These are phyloP conservation scores for Mechanitis messenoides DNA, from an alignment of 2,888 invertebrate species.

Conservation along the genomic window DNA sequence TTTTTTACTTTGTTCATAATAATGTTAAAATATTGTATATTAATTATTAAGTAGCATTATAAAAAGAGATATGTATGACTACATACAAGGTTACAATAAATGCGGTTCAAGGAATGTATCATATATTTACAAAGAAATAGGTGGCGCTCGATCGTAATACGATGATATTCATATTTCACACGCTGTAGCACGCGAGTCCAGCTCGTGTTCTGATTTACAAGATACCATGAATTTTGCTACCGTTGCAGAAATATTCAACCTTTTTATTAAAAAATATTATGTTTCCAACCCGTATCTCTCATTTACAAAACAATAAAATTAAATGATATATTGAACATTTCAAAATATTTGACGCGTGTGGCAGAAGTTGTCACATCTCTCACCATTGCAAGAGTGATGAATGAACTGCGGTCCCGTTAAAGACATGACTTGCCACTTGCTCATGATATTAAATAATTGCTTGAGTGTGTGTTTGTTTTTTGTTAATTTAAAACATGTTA, in stretches of 20 bases:
- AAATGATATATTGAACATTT: constrained; percentile 45
- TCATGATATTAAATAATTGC: constrained; percentile 3
- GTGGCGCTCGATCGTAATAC: constrained; percentile 45
- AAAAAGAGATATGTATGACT: too few relatives aligned
- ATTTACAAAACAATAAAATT: constrained; percentile 30
- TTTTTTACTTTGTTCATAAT: too few relatives aligned
- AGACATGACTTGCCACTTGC: constrained; percentile 56
- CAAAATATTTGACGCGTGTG: constrained; percentile 48
- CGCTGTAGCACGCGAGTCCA: constrained; percentile 58
- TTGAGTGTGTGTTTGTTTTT: background rate
- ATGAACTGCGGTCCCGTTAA: constrained; percentile 50
- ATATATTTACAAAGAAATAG: constrained; percentile 23
- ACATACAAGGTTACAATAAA: constrained; percentile 11
- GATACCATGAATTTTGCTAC: constrained; percentile 57
- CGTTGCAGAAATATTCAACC: constrained; percentile 43
- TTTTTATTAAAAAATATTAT: constrained; percentile 25
- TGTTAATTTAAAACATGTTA: constrained; percentile 37
- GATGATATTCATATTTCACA: constrained; percentile 66
- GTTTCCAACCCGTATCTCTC: constrained; percentile 16
- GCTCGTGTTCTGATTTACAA: constrained; percentile 62
- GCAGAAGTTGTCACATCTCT: constrained; percentile 44
- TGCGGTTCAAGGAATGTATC: constrained; percentile 18
- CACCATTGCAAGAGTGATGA: constrained; percentile 47
- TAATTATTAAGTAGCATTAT: too few relatives aligned
- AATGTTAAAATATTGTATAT: too few relatives aligned